Evolutionary conservation across 2,888 invertebrate genomes (phyloP), one percentile per base, ranked within the genome.

Genomic region (Nipponacmea schrenckii): DNA sequence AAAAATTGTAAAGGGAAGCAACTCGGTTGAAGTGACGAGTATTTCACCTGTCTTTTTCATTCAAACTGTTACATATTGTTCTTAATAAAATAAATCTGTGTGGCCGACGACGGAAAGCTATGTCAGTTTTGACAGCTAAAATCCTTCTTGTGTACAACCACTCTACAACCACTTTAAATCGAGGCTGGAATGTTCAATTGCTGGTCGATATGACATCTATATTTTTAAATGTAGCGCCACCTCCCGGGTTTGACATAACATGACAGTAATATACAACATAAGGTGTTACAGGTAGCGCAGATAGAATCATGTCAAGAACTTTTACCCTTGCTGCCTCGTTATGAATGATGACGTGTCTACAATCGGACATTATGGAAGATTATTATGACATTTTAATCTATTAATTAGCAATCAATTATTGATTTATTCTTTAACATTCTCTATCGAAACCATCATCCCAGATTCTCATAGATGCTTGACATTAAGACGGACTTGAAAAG

Each of bases 21-120:
- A 56, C 24, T 24, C 20, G 20, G 20, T 24, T 24, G 24, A 24
- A 56, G 20, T 56, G 56, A 24, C 56, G 56, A 56, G 56, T 56
- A 56, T 24, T 56, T 56, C 56, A 56, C 56, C 56, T 56, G 56
- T 20, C 56, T 56, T 24, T 56, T 56, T 20, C 24, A 56, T 24
- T 39, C 20, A 56, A 56, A 56, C 56, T 20, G 56, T 56, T 56
- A 56, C 56, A 56, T 56, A 56, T 56, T 56, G 56, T 56, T 56
- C 56, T 56, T 24, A 24, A 24, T 20, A 12, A 14, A 56, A 56
- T 24, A 20, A 24, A 56, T 56, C 20, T 56, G 56, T 56, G 56
- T 56, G 24, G 56, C 56, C 24, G 20, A 24, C 56, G 56, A 56
- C 56, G 24, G 20, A 24, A 20, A 56, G 56, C 56, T 24, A 56